These are phyloP conservation scores for Atrina japonica DNA, from an alignment of 2,888 invertebrate species.

Conservation along the genomic window DNA sequence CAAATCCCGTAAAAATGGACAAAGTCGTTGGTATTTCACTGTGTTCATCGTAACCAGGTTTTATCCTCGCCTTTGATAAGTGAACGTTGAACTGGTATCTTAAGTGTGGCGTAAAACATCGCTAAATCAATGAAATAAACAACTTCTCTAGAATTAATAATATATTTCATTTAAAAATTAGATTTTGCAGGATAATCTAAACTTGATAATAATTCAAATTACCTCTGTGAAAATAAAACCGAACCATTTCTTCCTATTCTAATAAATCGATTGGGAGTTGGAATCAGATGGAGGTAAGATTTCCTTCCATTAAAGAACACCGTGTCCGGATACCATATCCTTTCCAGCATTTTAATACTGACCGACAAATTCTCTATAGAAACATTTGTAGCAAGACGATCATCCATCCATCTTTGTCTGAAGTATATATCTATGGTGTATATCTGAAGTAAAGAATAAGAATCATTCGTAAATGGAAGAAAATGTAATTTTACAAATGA, in stretches of 20 bases:
- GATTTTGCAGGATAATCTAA: too few relatives aligned
- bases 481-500: neutral
- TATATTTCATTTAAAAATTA: too few relatives aligned
- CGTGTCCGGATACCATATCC: slow-evolving; percentile 98
- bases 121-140: too few relatives aligned
- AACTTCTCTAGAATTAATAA: too few relatives aligned
- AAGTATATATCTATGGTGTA: slow-evolving; percentile 94
- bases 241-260: slow-evolving; percentile 94
- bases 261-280: slow-evolving; percentile 95
- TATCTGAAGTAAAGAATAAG: slow-evolving; percentile 83
- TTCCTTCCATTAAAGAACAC: slow-evolving; percentile 83
- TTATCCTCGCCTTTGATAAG: too few relatives aligned
- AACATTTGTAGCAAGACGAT: slow-evolving; percentile 84
- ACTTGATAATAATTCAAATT: slow-evolving; percentile 56
- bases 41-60: too few relatives aligned
- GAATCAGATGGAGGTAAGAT: slow-evolving; percentile 96
- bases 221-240: slow-evolving; percentile 97
- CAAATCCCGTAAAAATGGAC: too few relatives aligned
- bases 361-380: slow-evolving; percentile 83
- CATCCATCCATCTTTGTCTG: slow-evolving; percentile 93
- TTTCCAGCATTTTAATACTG: slow-evolving; percentile 91
- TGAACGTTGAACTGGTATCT: too few relatives aligned
- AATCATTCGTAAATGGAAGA: too few relatives aligned
- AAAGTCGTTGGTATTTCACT: too few relatives aligned
- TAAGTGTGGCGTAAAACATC: too few relatives aligned